Evolutionary conservation across 1,140 invertebrate genomes (phyloP).

Genomic region (Eueides isabella): DNA sequence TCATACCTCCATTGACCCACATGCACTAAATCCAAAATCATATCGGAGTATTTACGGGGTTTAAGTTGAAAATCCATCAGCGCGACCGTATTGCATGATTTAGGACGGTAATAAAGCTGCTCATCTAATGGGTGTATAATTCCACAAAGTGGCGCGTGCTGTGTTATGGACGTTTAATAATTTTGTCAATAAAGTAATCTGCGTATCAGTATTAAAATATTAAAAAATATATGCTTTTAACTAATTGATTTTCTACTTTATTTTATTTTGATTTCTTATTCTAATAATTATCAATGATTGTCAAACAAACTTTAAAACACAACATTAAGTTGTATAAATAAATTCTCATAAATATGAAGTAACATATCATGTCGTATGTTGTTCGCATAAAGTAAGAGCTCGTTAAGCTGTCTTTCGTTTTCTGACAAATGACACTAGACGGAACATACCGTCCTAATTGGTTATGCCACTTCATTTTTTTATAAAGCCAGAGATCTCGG

Average conservation of each 20-base stretch:
- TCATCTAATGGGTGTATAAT: slow-evolving; percentile 25
- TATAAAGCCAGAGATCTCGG: background rate
- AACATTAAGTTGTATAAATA: too few relatives aligned
- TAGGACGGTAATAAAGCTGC: slow-evolving; percentile 31
- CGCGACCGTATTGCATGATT: slow-evolving; percentile 26
- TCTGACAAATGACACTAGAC: slow-evolving; percentile 22
- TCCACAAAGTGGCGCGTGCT: slow-evolving; percentile 22
- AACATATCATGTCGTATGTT: slow-evolving; percentile 7
- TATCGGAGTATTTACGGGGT: slow-evolving; percentile 18
- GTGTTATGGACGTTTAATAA: slow-evolving; percentile 20
- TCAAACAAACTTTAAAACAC: too few relatives aligned
- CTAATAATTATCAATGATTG: too few relatives aligned
- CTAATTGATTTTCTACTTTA: background rate
- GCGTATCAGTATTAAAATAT: background rate
- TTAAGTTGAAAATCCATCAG: slow-evolving; percentile 29
- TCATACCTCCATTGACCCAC: slow-evolving; percentile 29
- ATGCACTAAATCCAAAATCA: slow-evolving; percentile 19
- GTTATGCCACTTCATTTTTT: slow-evolving; percentile 18
- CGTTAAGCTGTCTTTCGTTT: slow-evolving; percentile 21
- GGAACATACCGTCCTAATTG: slow-evolving; percentile 21
- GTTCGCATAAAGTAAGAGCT: background rate
- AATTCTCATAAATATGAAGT: background rate
- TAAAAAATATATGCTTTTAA: background rate
- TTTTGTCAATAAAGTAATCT: background rate
- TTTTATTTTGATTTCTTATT: too few relatives aligned